Percentiles rank a stretch among this genome's conserved stretches.
These are phyloP conservation scores for Abramis brama DNA, from an alignment of 2,113 vertebrate species.

Conservation along the genomic window DNA sequence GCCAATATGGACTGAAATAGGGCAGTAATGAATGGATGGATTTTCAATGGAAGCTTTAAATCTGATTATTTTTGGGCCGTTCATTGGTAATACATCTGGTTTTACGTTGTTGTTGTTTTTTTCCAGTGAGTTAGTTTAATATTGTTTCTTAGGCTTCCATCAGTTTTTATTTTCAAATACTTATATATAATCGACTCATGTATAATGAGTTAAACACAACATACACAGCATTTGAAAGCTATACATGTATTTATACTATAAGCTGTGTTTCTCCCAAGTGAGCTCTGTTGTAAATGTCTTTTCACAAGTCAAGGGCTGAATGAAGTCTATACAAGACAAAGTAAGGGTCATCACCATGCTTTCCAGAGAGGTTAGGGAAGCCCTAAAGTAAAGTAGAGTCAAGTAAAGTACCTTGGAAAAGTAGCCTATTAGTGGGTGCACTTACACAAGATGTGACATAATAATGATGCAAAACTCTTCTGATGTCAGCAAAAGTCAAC, in stretches of 20 bases:
- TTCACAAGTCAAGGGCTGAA: slow-evolving; percentile 3
- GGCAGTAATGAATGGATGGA: not conserved
- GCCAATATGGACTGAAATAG: not conserved
- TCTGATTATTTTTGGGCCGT: not conserved
- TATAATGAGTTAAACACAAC: not conserved
- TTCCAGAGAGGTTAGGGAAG: not conserved
- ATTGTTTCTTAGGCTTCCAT: not conserved
- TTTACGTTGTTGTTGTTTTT: not conserved
- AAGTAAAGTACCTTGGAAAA: not conserved
- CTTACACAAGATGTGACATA: slow-evolving; percentile 3
- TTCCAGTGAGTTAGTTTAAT: not conserved
- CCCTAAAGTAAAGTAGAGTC: not conserved
- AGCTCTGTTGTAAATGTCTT: slow-evolving; percentile 1
- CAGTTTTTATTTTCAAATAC: not conserved
- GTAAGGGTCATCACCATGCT: not conserved
- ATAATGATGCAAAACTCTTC: slow-evolving; percentile 15
- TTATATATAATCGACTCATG: not conserved
- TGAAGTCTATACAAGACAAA: not conserved
- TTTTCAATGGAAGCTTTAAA: slow-evolving; percentile 14
- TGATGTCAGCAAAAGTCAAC: not conserved
- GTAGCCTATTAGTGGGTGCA: not conserved
- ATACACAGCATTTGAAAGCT: not conserved
- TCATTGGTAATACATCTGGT: not conserved
- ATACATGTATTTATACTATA: no score
- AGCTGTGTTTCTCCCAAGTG: not conserved